A percentile compares a stretch with the other conserved stretches of the same genome.
Conservation (phyloP, 2,888 invertebrate species). For the Hydroisotoma schaefferi region DNA sequence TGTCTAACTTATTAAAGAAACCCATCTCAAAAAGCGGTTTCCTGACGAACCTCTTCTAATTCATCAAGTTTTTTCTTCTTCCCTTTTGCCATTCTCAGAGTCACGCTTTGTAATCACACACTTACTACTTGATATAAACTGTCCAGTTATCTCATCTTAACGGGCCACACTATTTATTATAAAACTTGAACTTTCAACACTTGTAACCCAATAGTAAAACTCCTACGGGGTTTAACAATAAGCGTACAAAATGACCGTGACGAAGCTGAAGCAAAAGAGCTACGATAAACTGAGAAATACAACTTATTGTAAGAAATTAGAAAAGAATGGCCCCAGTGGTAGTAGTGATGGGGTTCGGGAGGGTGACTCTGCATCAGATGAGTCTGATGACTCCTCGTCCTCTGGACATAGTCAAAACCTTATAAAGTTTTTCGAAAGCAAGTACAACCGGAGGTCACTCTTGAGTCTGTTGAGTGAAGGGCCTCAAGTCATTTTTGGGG, state of each 20-base stretch:
- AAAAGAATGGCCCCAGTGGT: background rate
- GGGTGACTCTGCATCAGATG: conserved; percentile 1
- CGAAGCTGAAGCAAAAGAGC: conserved; percentile 25
- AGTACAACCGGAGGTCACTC: conserved; percentile 6
- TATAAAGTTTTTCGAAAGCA: conserved; percentile 7
- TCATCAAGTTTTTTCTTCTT: background rate
- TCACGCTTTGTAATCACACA: background rate
- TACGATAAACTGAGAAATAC: conserved; percentile 8
- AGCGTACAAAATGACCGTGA: conserved; percentile 32
- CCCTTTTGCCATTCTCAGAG: background rate
- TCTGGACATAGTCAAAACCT: conserved; percentile 12
- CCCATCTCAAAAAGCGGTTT: conserved; percentile 7
- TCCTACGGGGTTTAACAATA: background rate
- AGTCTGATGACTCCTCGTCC: conserved; percentile 15
- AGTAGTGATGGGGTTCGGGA: background rate
- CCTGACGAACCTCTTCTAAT: background rate
- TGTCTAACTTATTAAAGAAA: background rate
- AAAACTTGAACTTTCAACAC: background rate
- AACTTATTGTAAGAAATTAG: conserved; percentile 4
- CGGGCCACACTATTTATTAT: background rate
- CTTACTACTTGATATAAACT: background rate
- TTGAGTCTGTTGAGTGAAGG: conserved; percentile 10
- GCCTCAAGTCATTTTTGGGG: conserved; percentile 3
- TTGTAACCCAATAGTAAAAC: background rate
- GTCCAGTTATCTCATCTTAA: background rate